Conservation (phyloP, 2,113 vertebrate genomes). For the Vulpes lagopus region DNA sequence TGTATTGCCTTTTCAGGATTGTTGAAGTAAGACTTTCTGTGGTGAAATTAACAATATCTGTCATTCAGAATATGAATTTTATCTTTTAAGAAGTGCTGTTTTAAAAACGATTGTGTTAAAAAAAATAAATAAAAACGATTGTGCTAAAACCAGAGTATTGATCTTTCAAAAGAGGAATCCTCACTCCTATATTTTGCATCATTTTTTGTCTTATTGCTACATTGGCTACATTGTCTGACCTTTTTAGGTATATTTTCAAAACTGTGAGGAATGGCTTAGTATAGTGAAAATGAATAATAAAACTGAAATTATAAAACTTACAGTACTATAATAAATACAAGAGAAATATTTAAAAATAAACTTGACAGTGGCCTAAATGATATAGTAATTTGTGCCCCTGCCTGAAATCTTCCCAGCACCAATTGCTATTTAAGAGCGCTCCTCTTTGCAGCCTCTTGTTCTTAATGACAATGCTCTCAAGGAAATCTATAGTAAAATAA, state of each 20-base stretch:
- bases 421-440: conserved; percentile 61
- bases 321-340: neutral
- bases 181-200: neutral
- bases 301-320: neutral
- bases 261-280: neutral
- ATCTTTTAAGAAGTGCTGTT: neutral
- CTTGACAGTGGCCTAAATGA: conserved; percentile 21
- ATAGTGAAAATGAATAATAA: neutral
- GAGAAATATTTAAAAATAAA: conserved; percentile 63
- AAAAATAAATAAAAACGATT: neutral
- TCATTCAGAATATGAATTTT: conserved; percentile 25
- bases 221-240: neutral
- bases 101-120: conserved; percentile 1
- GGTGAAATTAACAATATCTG: neutral
- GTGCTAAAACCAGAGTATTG: neutral
- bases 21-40: neutral
- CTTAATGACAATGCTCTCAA: conserved; percentile 52
- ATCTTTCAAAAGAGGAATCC: conserved; percentile 14
- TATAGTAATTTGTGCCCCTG: neutral
- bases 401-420: conserved; percentile 20
- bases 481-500: conserved; percentile 28
- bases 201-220: neutral
- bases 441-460: conserved; percentile 49
- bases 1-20: neutral
- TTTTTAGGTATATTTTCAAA: conserved; percentile 39